These are phyloP conservation scores for Caenorhabditis wallacei DNA, from an alignment of 2,888 invertebrate genomes.

Conservation along the genomic window DNA sequence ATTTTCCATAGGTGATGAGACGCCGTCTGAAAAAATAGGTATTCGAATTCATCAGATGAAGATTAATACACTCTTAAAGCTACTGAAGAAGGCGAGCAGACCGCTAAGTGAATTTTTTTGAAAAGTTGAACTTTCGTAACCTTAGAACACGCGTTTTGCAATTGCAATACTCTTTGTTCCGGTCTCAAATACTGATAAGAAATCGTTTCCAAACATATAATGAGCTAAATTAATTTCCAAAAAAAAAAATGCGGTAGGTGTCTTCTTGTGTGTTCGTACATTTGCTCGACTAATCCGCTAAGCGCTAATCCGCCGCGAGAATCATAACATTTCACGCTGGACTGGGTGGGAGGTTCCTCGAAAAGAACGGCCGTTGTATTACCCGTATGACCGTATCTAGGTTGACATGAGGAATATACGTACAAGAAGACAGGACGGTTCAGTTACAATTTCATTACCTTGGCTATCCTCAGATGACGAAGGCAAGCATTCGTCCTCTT, in stretches of 20 bases:
- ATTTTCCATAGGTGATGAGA: slow-evolving; percentile 59
- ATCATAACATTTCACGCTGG: slow-evolving; percentile 62
- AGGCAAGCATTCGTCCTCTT: slow-evolving; percentile 57
- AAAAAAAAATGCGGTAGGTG: slow-evolving; percentile 17
- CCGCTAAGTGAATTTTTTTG: too few relatives aligned
- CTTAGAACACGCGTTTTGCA: background rate
- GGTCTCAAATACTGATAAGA: slow-evolving; percentile 21
- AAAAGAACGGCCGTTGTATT: slow-evolving; percentile 39
- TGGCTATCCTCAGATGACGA: slow-evolving; percentile 63
- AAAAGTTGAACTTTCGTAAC: slow-evolving; percentile 19
- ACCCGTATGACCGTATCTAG: slow-evolving; percentile 28
- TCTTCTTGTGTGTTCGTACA: slow-evolving; percentile 58
- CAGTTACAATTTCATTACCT: slow-evolving; percentile 61
- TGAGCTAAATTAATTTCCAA: slow-evolving; percentile 25
- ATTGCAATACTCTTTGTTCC: background rate
- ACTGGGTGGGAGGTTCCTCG: slow-evolving; percentile 31
- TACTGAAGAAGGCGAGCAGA: background rate
- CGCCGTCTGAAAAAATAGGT: slow-evolving; percentile 54
- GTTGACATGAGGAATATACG: slow-evolving; percentile 39
- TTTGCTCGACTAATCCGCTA: slow-evolving; percentile 61
- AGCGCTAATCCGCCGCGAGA: slow-evolving; percentile 60
- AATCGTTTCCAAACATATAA: slow-evolving; percentile 9
- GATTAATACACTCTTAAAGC: background rate
- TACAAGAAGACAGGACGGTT: slow-evolving; percentile 30
- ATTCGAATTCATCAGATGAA: background rate